phyloP scores from a whole-genome alignment of 2,888 invertebrate species.

The Notodonta dromedarius region DNA sequence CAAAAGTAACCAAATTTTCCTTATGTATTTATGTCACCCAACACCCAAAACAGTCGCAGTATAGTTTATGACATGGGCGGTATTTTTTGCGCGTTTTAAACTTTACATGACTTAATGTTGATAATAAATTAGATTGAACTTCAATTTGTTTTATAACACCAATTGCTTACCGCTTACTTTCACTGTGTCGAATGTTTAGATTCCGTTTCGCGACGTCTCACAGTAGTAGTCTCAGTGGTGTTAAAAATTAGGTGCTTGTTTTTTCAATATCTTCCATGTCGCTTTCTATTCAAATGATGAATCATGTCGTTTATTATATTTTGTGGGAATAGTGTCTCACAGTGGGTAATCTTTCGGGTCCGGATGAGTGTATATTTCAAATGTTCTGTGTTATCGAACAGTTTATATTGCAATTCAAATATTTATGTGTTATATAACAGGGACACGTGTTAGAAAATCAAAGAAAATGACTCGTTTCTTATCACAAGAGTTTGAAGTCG shows the following conservation, averaged over 20 bases:
- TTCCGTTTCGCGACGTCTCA: slow-evolving; percentile 68
- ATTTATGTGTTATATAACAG: slow-evolving; percentile 45
- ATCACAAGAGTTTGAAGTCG: slow-evolving; percentile 65
- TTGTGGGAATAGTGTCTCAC: slow-evolving; percentile 23
- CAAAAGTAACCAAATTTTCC: slow-evolving; percentile 62
- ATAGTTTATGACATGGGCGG: slow-evolving; percentile 9
- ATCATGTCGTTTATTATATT: slow-evolving; percentile 45
- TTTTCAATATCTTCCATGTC: slow-evolving; percentile 52
- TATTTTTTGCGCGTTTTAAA: slow-evolving; percentile 25
- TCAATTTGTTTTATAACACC: slow-evolving; percentile 61
- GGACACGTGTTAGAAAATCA: slow-evolving; percentile 64
- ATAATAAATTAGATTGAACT: slow-evolving; percentile 39
- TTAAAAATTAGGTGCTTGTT: slow-evolving; percentile 54
- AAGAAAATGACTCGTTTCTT: slow-evolving; percentile 64
- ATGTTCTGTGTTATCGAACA: slow-evolving; percentile 43
- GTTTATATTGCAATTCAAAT: slow-evolving; percentile 50
- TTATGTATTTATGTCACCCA: slow-evolving; percentile 13
- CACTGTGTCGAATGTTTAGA: slow-evolving; percentile 70
- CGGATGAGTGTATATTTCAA: slow-evolving; percentile 27
- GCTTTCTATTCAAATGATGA: slow-evolving; percentile 66
- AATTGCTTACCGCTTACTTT: slow-evolving; percentile 72
- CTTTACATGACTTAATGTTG: slow-evolving; percentile 30
- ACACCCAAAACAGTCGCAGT: not conserved
- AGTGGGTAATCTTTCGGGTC: slow-evolving; percentile 20
- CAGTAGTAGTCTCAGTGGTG: slow-evolving; percentile 47